These are phyloP conservation scores for Sphinx pinastri DNA, from an alignment of 2,888 invertebrate species.

Conservation along the genomic window DNA sequence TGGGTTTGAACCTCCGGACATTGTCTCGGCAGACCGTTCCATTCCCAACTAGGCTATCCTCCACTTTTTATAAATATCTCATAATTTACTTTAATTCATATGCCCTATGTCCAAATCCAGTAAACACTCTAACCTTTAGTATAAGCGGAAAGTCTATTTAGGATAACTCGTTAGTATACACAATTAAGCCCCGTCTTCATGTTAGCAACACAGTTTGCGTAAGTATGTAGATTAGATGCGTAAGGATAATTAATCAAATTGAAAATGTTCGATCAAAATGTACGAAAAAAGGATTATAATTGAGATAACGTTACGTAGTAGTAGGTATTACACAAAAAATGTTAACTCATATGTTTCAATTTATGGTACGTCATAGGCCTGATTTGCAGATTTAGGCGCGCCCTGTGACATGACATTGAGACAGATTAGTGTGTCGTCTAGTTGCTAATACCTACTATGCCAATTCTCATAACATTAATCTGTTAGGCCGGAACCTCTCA, in stretches of 20 bases:
- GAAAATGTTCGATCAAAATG: constrained; percentile 30
- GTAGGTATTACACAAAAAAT: background rate
- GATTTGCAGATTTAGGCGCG: background rate
- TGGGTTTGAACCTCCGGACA: too few species aligned
- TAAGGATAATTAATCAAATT: constrained; percentile 19
- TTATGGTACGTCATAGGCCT: background rate
- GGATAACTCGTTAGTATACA: constrained; percentile 1
- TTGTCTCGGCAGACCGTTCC: too few species aligned
- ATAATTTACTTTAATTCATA: background rate
- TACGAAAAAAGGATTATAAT: background rate
- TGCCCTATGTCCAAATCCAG: background rate
- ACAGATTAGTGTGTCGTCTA: background rate
- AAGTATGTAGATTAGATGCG: constrained; percentile 9
- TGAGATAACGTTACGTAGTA: background rate
- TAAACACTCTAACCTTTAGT: constrained; percentile 2
- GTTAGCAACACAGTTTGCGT: constrained; percentile 12
- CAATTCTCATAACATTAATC: background rate
- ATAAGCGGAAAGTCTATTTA: constrained; percentile 1
- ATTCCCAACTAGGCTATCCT: too few species aligned
- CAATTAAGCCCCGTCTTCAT: background rate
- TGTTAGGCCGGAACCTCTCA: background rate
- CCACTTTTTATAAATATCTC: too few species aligned
- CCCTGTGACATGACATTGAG: background rate
- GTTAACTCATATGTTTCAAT: background rate
- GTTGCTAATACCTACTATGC: background rate